These are phyloP conservation scores for Philereme transversata DNA, from an alignment of 2,888 invertebrate genomes.

Conservation along the genomic window DNA sequence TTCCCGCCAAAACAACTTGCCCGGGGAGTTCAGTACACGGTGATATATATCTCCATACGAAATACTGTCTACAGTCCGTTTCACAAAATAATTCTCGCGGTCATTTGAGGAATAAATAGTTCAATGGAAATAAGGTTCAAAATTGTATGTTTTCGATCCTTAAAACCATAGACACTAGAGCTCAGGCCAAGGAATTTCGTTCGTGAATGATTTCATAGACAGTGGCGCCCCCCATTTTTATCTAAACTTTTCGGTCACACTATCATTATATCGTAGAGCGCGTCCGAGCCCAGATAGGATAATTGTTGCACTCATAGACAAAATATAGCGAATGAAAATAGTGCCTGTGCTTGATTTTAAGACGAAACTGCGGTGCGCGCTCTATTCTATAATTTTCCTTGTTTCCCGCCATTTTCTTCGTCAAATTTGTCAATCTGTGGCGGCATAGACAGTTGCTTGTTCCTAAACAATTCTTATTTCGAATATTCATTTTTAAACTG, in stretches of 20 bases:
- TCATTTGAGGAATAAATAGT: no score
- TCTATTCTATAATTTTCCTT: constrained; percentile 14
- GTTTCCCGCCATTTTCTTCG: constrained; percentile 26
- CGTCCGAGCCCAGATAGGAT: neutral
- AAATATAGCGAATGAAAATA: constrained; percentile 1
- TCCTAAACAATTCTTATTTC: constrained; percentile 10
- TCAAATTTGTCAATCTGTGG: constrained; percentile 23
- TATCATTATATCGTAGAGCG: neutral
- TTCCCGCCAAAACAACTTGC: constrained; percentile 1
- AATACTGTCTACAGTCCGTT: no score
- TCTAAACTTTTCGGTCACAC: neutral
- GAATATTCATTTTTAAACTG: constrained; percentile 8
- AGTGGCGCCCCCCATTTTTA: no score
- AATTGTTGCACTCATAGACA: neutral
- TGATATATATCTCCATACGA: no score
- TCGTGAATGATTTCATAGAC: no score
- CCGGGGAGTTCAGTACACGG: no score
- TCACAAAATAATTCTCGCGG: no score
- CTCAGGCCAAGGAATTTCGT: no score
- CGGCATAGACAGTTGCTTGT: constrained; percentile 36
- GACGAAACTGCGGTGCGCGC: constrained; percentile 11
- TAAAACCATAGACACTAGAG: no score
- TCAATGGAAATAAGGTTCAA: no score
- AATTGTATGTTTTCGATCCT: no score
- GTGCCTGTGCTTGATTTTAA: constrained; percentile 15